phyloP scores from a whole-genome alignment of 2,113 vertebrate genomes.

The Carollia perspicillata region DNA sequence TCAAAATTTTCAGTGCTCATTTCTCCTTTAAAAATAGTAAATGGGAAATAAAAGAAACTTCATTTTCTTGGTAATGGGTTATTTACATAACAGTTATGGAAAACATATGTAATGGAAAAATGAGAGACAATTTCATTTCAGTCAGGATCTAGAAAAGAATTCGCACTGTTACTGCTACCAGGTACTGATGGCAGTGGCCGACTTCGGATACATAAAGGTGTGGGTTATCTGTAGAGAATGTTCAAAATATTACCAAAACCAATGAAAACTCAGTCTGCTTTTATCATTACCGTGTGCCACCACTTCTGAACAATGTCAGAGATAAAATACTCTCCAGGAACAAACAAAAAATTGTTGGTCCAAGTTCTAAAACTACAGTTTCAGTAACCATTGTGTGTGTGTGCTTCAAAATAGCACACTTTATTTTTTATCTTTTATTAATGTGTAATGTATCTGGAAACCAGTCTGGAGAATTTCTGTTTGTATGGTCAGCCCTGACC shows the following conservation, averaged over 20 bases:
- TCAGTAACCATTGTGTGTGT: background rate
- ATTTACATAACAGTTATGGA: background rate
- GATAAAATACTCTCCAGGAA: background rate
- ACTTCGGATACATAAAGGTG: background rate
- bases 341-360: background rate
- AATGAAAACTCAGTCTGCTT: background rate
- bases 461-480: background rate
- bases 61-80: background rate
- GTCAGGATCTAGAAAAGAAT: background rate
- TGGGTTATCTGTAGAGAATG: background rate
- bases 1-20: background rate
- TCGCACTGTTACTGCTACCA: background rate
- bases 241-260: background rate
- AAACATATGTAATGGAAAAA: background rate
- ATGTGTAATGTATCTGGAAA: background rate
- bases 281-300: background rate
- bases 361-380: background rate
- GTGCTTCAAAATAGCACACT: background rate
- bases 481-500: background rate
- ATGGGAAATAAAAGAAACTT: background rate
- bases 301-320: background rate
- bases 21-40: background rate
- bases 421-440: background rate
- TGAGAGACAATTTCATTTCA: background rate
- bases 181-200: background rate